Conservation (phyloP, 2,113 vertebrate genomes). For the Colossoma macropomum region DNA sequence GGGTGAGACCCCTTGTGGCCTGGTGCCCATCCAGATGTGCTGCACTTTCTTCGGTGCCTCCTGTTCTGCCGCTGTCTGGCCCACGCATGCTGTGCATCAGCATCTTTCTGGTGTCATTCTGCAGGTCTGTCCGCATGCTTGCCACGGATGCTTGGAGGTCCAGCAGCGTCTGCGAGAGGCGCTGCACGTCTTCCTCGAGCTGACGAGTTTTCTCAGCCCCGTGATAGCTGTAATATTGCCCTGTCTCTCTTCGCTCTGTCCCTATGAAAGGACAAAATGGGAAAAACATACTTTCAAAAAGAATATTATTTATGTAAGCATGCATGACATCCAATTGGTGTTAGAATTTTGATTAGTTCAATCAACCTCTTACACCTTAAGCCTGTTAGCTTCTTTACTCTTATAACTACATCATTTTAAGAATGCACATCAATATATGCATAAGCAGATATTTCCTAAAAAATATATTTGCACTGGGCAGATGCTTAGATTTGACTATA, state of each 20-base stretch:
- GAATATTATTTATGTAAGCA: not conserved
- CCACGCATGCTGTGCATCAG: conserved; percentile 79
- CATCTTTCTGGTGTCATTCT: conserved; percentile 88
- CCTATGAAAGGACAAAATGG: conserved; percentile 60
- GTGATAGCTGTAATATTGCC: conserved; percentile 71
- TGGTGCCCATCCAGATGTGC: conserved; percentile 75
- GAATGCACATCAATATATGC: too few relatives aligned
- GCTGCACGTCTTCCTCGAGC: conserved; percentile 90
- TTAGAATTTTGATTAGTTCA: not conserved
- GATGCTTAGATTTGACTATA: too few relatives aligned
- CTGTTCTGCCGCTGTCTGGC: conserved; percentile 65
- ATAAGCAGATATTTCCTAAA: too few relatives aligned
- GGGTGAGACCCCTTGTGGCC: conserved; percentile 62
- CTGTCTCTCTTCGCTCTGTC: conserved; percentile 70
- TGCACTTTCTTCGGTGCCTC: conserved; percentile 72
- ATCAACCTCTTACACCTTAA: too few relatives aligned
- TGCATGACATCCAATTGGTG: not conserved
- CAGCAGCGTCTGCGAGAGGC: conserved; percentile 89
- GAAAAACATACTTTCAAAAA: not conserved
- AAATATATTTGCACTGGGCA: too few relatives aligned
- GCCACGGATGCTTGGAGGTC: conserved; percentile 88
- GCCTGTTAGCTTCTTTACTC: too few relatives aligned
- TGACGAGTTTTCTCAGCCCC: conserved; percentile 82
- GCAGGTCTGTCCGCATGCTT: conserved; percentile 81
- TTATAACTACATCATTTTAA: too few relatives aligned